Evolutionary conservation across 1,140 invertebrate species (phyloP).

Genomic region (Nebria ingens): DNA sequence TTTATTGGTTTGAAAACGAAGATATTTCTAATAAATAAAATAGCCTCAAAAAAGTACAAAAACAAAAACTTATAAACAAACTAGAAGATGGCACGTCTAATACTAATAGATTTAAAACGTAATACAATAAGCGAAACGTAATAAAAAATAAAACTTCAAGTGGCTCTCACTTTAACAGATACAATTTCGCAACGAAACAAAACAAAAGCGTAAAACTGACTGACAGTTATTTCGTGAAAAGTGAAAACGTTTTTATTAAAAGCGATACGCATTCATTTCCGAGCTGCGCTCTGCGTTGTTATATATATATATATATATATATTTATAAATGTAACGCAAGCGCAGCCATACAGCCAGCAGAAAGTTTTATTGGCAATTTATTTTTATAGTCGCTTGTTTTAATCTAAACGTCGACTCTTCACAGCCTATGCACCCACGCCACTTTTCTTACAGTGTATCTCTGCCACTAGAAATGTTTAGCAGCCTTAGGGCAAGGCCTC

Average conservation of each 20-base stretch:
- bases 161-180: too few species aligned
- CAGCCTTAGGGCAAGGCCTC: background rate
- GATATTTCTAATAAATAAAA: too few species aligned
- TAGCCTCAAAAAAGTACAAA: too few species aligned
- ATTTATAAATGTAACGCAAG: background rate
- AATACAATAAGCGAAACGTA: too few species aligned
- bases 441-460: too few species aligned
- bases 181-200: too few species aligned
- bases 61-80: too few species aligned
- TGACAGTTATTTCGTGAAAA: background rate
- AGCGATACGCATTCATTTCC: background rate
- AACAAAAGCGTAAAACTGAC: too few species aligned
- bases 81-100: too few species aligned
- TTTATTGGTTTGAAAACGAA: too few species aligned
- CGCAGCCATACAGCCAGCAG: background rate
- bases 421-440: background rate
- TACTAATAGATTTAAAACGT: too few species aligned
- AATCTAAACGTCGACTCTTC: constrained; percentile 3
- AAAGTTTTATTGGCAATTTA: constrained; percentile 8
- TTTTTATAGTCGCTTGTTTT: constrained; percentile 7
- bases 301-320: background rate
- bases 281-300: background rate
- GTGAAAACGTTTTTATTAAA: background rate
- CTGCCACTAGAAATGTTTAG: background rate
- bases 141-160: too few species aligned